Percentiles rank a stretch among this genome's conserved stretches.
phyloP scores from a whole-genome alignment of 1,140 invertebrate genomes.

The Achatina immaculata region DNA sequence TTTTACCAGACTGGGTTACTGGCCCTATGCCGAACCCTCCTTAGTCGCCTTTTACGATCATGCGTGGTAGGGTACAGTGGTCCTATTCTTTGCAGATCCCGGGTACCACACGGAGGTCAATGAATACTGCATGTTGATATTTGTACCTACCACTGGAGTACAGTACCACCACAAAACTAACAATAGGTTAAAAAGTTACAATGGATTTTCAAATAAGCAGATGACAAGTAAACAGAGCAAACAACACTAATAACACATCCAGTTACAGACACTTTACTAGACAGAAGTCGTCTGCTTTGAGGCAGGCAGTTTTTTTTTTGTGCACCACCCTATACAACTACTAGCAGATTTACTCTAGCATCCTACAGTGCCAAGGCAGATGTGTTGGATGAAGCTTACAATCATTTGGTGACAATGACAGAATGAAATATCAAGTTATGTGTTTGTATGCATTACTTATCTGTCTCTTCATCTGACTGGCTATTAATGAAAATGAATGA shows the following conservation, averaged over 20 bases:
- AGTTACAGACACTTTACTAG: no score
- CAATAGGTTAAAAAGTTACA: background rate
- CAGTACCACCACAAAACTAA: background rate
- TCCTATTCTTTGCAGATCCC: no score
- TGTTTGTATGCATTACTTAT: background rate
- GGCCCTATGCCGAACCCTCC: no score
- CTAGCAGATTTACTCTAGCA: background rate
- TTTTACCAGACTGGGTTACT: no score
- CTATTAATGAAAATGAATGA: background rate
- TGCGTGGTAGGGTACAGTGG: no score
- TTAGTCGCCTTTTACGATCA: no score
- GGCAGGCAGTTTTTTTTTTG: background rate
- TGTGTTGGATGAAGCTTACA: background rate
- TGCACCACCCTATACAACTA: background rate
- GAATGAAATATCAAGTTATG: background rate
- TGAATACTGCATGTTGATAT: no score
- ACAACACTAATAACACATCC: no score
- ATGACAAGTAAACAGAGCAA: no score
- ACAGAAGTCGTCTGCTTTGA: background rate
- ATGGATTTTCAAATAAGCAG: background rate
- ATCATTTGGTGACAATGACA: no score
- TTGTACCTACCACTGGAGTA: no score
- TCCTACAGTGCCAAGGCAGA: background rate
- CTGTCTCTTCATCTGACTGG: background rate
- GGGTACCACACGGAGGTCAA: no score